Conservation (phyloP, 2,113 vertebrate species). For the Centrocercus urophasianus region DNA sequence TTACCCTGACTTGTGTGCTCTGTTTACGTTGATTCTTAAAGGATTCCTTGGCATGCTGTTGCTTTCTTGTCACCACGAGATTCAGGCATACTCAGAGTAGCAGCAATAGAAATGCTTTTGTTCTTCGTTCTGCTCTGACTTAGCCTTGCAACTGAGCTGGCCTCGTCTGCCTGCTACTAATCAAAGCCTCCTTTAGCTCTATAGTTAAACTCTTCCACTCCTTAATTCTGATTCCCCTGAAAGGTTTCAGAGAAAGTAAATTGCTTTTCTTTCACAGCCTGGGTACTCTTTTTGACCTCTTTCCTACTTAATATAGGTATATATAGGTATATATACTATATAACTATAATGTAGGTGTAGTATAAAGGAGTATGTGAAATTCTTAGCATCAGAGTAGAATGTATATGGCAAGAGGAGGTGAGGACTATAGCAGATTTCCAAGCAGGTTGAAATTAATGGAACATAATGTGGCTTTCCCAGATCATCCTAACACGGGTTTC, state of each 20-base stretch:
- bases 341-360: too few relatives aligned
- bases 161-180: not conserved
- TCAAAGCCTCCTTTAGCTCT: not conserved
- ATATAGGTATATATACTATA: too few relatives aligned
- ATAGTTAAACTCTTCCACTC: not conserved
- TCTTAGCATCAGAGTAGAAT: not conserved
- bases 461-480: not conserved
- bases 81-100: not conserved
- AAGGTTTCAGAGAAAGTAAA: not conserved
- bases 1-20: not conserved
- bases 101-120: not conserved
- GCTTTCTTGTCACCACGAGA: not conserved
- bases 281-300: not conserved
- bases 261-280: not conserved
- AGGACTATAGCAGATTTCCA: not conserved
- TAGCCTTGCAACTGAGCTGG: not conserved
- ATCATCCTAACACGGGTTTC: not conserved
- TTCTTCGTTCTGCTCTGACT: not conserved
- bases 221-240: not conserved
- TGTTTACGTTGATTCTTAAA: not conserved
- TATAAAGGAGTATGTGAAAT: not conserved
- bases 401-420: not conserved
- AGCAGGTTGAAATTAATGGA: not conserved
- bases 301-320: not conserved
- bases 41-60: not conserved